Percentiles rank a stretch among this genome's conserved stretches.
phyloP scores from a whole-genome alignment of 2,888 invertebrate genomes.

The Agelastica alni region DNA sequence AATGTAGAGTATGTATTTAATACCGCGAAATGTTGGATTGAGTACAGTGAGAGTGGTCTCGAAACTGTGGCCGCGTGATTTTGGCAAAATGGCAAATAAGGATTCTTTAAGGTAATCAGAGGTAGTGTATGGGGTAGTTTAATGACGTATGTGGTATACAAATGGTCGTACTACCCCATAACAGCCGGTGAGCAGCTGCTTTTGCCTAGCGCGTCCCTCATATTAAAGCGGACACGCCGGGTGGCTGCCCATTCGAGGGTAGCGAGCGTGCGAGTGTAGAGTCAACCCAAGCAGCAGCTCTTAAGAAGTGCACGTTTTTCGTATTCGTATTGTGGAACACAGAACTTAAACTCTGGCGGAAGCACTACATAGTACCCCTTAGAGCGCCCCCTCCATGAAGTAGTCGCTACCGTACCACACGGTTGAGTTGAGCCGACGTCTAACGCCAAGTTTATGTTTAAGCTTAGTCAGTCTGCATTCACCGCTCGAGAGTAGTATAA shows the following conservation, averaged over 20 bases:
- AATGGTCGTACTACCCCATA: constrained; percentile 41
- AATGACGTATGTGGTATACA: constrained; percentile 42
- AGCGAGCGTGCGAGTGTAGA: constrained; percentile 46
- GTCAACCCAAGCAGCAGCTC: constrained; percentile 29
- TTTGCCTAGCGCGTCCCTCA: constrained; percentile 44
- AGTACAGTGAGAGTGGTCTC: neutral
- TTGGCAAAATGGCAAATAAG: constrained; percentile 23
- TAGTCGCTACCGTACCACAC: constrained; percentile 54
- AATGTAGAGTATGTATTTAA: too few species aligned
- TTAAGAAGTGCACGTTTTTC: constrained; percentile 32
- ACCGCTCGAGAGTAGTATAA: constrained; percentile 30
- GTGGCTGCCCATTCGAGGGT: constrained; percentile 54
- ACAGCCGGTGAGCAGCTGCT: constrained; percentile 46
- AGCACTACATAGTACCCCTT: constrained; percentile 52
- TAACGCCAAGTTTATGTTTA: constrained; percentile 40
- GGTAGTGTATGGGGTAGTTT: constrained; percentile 45
- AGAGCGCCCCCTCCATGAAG: constrained; percentile 51
- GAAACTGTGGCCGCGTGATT: constrained; percentile 5
- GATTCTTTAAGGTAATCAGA: constrained; percentile 21
- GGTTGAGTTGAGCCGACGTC: constrained; percentile 42
- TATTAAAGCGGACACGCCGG: constrained; percentile 53
- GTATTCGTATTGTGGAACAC: constrained; percentile 29
- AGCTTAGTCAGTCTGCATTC: constrained; percentile 52
- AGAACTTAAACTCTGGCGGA: constrained; percentile 45
- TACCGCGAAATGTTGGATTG: too few species aligned